phyloP scores from a whole-genome alignment of 2,888 invertebrate species.

The Phyllotreta striolata region DNA sequence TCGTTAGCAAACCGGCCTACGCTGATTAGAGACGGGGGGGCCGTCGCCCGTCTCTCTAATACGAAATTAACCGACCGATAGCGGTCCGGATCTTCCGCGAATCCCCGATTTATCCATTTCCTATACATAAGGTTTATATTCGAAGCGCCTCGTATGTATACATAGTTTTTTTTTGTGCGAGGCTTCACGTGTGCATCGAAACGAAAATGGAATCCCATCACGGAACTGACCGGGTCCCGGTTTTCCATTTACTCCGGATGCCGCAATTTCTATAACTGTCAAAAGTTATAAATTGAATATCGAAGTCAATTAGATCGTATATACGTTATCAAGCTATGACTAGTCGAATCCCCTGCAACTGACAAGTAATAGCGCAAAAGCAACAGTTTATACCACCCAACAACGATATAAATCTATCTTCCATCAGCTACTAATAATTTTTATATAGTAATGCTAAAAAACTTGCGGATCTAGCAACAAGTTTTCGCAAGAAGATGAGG shows the following conservation, averaged over 20 bases:
- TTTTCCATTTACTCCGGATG: constrained; percentile 12
- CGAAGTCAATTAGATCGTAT: constrained; percentile 41
- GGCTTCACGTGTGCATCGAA: no score
- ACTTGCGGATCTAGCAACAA: no score
- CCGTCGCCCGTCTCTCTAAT: constrained; percentile 24
- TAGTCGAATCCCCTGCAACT: constrained; percentile 32
- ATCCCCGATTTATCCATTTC: no score
- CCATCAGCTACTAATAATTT: no score
- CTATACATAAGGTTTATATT: no score
- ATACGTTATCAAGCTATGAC: constrained; percentile 36
- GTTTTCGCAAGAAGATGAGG: no score
- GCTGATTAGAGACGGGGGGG: constrained; percentile 42
- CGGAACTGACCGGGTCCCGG: constrained; percentile 4
- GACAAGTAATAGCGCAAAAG: constrained; percentile 34
- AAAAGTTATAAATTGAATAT: constrained; percentile 40
- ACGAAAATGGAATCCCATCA: constrained; percentile 29
- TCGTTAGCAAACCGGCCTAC: constrained; percentile 45
- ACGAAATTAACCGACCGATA: constrained; percentile 24
- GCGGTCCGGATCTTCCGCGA: no score
- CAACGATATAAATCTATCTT: no score
- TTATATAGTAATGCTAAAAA: no score
- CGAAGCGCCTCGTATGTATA: no score
- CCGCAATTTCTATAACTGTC: constrained; percentile 39
- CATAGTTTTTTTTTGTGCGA: no score
- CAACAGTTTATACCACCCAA: constrained; percentile 38